Conservation (phyloP, 2,113 vertebrate species). For the Hystrix brachyura region DNA sequence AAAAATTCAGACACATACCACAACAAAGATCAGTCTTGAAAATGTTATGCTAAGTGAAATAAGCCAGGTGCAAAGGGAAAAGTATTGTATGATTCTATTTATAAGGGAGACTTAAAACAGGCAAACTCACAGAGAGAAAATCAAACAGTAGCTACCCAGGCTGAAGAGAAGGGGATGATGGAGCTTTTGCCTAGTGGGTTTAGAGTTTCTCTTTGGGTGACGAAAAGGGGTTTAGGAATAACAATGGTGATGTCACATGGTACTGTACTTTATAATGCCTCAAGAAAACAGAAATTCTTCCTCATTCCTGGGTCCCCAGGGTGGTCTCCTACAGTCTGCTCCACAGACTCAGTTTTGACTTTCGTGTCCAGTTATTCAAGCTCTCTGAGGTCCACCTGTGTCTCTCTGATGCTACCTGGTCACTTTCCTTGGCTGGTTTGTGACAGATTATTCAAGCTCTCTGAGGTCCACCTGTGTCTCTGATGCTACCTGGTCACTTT, state of each 20-base stretch:
- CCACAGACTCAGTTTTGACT: too few relatives aligned
- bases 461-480: fast-evolving
- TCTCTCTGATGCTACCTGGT: background rate
- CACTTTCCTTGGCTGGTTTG: background rate
- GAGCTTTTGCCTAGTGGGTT: fast-evolving
- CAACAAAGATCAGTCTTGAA: background rate
- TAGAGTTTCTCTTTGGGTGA: background rate
- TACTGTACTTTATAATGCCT: background rate
- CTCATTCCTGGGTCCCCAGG: background rate
- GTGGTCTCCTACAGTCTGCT: background rate
- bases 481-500: background rate
- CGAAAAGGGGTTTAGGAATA: too few relatives aligned
- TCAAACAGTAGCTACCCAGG: fast-evolving
- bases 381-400: fast-evolving
- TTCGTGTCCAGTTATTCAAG: fast-evolving
- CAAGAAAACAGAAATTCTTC: background rate
- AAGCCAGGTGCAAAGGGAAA: background rate
- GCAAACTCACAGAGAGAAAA: background rate
- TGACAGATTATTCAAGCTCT: fast-evolving
- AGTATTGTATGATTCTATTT: fast-evolving
- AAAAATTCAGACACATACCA: fast-evolving
- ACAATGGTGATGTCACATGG: background rate
- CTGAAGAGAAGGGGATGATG: background rate
- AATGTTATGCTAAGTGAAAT: fast-evolving
- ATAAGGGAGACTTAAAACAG: fast-evolving